These are phyloP conservation scores for Proterorhinus semilunaris DNA, from an alignment of 2,113 vertebrate genomes.

Conservation along the genomic window DNA sequence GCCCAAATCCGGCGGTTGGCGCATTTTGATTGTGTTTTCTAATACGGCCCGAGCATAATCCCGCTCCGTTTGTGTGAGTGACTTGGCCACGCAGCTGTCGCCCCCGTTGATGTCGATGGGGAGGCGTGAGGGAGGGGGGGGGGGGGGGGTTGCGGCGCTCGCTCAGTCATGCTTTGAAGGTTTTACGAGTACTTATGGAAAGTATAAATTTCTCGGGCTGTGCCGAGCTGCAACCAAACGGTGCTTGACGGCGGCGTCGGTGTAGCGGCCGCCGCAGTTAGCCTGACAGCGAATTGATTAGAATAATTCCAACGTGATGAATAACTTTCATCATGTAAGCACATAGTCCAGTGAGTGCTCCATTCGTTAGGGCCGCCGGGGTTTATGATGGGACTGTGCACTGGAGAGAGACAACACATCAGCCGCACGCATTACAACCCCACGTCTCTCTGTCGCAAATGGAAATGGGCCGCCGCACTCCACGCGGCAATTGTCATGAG, in stretches of 20 bases:
- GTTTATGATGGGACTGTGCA: conserved; percentile 65
- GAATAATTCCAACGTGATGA: conserved; percentile 95
- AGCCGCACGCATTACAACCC: conserved; percentile 51
- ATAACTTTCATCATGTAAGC: conserved; percentile 90
- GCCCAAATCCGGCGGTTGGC: conserved; percentile 35
- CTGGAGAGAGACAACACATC: conserved; percentile 62
- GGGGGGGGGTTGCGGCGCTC: conserved; percentile 54
- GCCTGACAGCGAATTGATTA: conserved; percentile 97
- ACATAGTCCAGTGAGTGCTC: conserved; percentile 57
- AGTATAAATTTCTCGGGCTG: conserved; percentile 77
- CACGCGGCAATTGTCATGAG: conserved; percentile 50
- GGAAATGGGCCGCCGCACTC: conserved; percentile 37
- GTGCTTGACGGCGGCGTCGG: conserved; percentile 82
- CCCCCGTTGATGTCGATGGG: conserved; percentile 23
- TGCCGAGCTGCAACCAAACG: conserved; percentile 86
- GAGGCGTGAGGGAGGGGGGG: conserved; percentile 27
- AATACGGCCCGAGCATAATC: conserved; percentile 49
- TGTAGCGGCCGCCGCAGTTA: conserved; percentile 88
- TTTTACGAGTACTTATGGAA: conserved; percentile 78
- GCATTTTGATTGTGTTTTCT: conserved; percentile 54
- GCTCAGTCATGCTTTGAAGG: conserved; percentile 88
- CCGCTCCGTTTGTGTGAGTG: conserved; percentile 56
- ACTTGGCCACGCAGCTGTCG: conserved; percentile 44
- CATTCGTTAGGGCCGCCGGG: conserved; percentile 55
- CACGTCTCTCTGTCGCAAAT: conserved; percentile 58